Evolutionary conservation across 2,113 vertebrate genomes (phyloP).

Genomic region (Tupaia chinensis): DNA sequence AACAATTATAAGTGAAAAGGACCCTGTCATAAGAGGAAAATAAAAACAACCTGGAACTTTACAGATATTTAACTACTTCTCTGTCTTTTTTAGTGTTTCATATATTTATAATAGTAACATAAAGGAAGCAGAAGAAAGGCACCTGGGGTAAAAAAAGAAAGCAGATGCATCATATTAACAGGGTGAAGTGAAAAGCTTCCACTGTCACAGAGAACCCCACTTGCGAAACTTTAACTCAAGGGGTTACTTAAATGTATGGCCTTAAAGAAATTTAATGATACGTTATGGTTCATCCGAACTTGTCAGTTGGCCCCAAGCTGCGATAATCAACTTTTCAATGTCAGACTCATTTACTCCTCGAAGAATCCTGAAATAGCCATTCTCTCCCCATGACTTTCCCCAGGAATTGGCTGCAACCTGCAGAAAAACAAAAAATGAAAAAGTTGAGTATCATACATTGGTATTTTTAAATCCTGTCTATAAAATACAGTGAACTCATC

Average conservation of each 20-base stretch:
- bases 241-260: constrained; percentile 7
- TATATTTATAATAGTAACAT: neutral
- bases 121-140: neutral
- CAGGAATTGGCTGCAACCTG: constrained; percentile 90
- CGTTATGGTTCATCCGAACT: constrained; percentile 70
- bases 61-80: neutral
- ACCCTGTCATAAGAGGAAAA: neutral
- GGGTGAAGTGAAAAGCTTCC: neutral
- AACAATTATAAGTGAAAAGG: constrained; percentile 6
- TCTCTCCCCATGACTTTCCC: constrained; percentile 90
- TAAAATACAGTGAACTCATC: neutral
- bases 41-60: neutral
- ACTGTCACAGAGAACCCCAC: neutral
- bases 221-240: constrained; percentile 16
- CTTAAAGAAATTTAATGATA: constrained; percentile 57
- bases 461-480: neutral
- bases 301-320: constrained; percentile 82
- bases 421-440: constrained; percentile 46
- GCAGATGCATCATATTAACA: neutral
- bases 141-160: neutral
- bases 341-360: constrained; percentile 90
- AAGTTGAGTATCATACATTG: neutral
- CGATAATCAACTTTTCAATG: constrained; percentile 89
- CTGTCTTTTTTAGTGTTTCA: constrained; percentile 21
- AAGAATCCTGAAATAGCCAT: constrained; percentile 89